Conservation (phyloP, 2,888 invertebrate genomes). For the Stramonita haemastoma region DNA sequence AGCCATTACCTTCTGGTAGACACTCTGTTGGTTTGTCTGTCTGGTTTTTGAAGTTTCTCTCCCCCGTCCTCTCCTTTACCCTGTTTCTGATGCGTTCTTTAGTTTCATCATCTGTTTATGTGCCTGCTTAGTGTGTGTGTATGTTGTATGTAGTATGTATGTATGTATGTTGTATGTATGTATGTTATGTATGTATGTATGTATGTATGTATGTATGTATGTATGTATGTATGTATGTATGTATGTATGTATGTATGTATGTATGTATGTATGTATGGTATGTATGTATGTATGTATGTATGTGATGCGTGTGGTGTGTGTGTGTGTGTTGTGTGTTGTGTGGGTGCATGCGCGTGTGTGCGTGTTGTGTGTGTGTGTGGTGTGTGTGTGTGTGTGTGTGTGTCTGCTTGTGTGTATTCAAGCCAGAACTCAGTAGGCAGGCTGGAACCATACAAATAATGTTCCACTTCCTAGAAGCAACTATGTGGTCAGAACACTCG, state of each 20-base stretch:
- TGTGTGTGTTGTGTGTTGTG: slow-evolving; percentile 19
- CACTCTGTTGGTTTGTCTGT: too few species aligned
- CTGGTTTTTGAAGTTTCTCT: not conserved
- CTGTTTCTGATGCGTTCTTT: too few species aligned
- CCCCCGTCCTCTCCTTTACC: not conserved
- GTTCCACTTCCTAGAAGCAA: too few species aligned
- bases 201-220: not conserved
- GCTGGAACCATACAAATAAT: too few species aligned
- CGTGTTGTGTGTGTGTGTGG: not conserved
- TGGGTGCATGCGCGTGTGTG: not conserved
- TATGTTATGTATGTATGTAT: not conserved
- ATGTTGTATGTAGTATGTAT: not conserved
- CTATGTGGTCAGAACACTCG: too few species aligned
- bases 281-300: not conserved
- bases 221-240: not conserved
- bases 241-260: not conserved
- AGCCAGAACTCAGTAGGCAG: too few species aligned
- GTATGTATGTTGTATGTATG: not conserved
- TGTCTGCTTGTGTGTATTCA: not conserved
- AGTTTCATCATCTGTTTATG: too few species aligned
- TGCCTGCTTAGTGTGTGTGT: too few species aligned
- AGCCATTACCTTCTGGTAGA: too few species aligned
- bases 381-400: not conserved
- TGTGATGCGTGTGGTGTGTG: not conserved
- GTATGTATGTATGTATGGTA: not conserved